Percentiles rank a stretch among this genome's conserved stretches.
These are phyloP conservation scores for Lepidocyrtinus sp. DNA, from an alignment of 2,888 invertebrate genomes.

Conservation along the genomic window DNA sequence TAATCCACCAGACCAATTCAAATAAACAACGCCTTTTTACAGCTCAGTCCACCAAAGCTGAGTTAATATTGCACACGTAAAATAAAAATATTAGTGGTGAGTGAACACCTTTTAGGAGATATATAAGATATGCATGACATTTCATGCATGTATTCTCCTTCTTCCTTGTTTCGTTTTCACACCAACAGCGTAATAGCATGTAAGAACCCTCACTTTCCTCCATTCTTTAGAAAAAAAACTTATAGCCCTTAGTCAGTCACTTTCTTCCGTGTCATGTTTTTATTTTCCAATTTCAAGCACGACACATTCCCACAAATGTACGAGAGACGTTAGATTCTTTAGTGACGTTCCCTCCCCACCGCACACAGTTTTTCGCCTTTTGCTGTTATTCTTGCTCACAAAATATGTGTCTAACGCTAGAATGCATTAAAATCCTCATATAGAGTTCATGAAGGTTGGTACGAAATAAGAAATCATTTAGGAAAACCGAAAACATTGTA, in stretches of 20 bases:
- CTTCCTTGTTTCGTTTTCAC: not conserved
- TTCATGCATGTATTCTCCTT: not conserved
- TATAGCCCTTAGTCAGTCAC: conserved; percentile 3
- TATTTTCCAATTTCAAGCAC: conserved; percentile 26
- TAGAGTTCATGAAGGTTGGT: not conserved
- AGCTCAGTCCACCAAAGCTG: too few relatives aligned
- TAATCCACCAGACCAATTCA: too few relatives aligned
- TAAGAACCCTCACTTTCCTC: conserved; percentile 27
- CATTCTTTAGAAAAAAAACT: conserved; percentile 11
- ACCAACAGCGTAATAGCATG: conserved; percentile 13
- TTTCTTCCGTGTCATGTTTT: conserved; percentile 49
- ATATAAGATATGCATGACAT: not conserved
- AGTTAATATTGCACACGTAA: too few relatives aligned
- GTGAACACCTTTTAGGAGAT: too few relatives aligned
- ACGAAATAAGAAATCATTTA: too few relatives aligned
- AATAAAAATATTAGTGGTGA: too few relatives aligned
- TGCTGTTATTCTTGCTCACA: conserved; percentile 11
- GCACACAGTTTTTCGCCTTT: not conserved
- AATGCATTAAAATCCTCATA: not conserved
- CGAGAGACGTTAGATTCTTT: conserved; percentile 2
- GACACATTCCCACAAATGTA: conserved; percentile 34
- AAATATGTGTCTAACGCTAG: too few relatives aligned
- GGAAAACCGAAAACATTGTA: not conserved
- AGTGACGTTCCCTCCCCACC: conserved; percentile 19
- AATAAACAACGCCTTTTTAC: too few relatives aligned